Evolutionary conservation across 2,888 invertebrate species (phyloP).

Genomic region (Micoletzkya japonica): DNA sequence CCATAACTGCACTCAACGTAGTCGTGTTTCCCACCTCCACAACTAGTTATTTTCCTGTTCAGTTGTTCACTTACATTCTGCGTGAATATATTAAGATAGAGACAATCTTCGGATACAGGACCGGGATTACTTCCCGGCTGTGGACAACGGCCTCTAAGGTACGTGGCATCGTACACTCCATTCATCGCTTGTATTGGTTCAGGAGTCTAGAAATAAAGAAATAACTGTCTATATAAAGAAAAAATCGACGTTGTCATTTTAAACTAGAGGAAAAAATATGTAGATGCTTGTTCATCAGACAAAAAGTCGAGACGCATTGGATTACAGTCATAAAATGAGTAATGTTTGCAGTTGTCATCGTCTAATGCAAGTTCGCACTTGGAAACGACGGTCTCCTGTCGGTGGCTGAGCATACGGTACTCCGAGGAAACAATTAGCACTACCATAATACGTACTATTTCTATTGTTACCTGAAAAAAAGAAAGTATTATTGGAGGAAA

Average conservation of each 20-base stretch:
- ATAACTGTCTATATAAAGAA: background rate
- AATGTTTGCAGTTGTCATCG: background rate
- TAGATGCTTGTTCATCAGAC: background rate
- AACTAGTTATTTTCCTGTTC: background rate
- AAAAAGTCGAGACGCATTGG: background rate
- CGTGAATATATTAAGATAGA: slow-evolving; percentile 51
- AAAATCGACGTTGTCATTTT: background rate
- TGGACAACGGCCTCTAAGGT: slow-evolving; percentile 46
- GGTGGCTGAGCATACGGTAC: slow-evolving; percentile 53
- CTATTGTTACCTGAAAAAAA: slow-evolving; percentile 37
- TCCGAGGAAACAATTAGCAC: slow-evolving; percentile 48
- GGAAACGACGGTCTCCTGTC: slow-evolving; percentile 40
- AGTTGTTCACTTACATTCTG: background rate
- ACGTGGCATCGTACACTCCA: slow-evolving; percentile 46
- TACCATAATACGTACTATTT: slow-evolving; percentile 44
- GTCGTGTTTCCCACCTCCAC: slow-evolving; percentile 32
- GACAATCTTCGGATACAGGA: slow-evolving; percentile 45
- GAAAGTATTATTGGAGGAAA: background rate
- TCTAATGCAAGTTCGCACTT: slow-evolving; percentile 27
- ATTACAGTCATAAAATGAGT: background rate
- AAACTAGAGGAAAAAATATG: background rate
- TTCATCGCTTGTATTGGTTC: slow-evolving; percentile 31
- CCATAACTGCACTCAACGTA: slow-evolving; percentile 42
- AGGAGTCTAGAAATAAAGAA: slow-evolving; percentile 30
- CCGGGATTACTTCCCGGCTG: slow-evolving; percentile 38